Base-by-base conservation (phyloP, 1,140 invertebrate species). In the Zaprionus vittiger region DNA sequence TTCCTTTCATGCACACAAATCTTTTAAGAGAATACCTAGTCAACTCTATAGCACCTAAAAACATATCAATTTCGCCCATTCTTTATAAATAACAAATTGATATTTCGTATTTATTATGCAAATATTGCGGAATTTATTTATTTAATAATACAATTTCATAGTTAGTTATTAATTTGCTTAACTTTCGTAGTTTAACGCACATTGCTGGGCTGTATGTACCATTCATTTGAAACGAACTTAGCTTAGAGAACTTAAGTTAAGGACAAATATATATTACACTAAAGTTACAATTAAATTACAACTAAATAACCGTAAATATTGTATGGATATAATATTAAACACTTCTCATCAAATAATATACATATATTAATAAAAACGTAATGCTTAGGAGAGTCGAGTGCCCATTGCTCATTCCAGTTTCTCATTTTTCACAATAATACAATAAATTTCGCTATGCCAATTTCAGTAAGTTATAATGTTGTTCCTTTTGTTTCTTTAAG, bases 231-330 rank as follows among this genome's bases (percentile, higher is more conserved):
- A 83, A 83, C 77, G 64, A 72, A 69, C 65, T 74, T 26, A 86
- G 80, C 73, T 75, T 61, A 86, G 28, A 86, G 28, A 70, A 24
- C 55, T 65, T 41, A 80, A 56, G 80, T 71, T 73, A 55, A 60
- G 68, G 73, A 74, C 77, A 86, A 73, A 65, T 64, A 56, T 74
- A 82, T 82, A 71, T 44, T 87, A 86, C 84, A 87, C 68, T 70
- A 59, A 63, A 80, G 80, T 87, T 86, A 83, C 56, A 75, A 68
- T 55, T 68, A 34, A 86, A 80, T 86, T 87, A 86, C 84, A 86
- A 86, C 80, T 89, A 86, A 87, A 89, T 86, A 86, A 89, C 84
- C 80, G 82, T 83, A 85, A 72, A 66, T 66, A 20, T 73, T 56
- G 49, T 60, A 63, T 61, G 52, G 15, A 41, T 65, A 60, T 52